phyloP scores from a whole-genome alignment of 2,888 invertebrate species.

The Cerceris rybyensis region DNA sequence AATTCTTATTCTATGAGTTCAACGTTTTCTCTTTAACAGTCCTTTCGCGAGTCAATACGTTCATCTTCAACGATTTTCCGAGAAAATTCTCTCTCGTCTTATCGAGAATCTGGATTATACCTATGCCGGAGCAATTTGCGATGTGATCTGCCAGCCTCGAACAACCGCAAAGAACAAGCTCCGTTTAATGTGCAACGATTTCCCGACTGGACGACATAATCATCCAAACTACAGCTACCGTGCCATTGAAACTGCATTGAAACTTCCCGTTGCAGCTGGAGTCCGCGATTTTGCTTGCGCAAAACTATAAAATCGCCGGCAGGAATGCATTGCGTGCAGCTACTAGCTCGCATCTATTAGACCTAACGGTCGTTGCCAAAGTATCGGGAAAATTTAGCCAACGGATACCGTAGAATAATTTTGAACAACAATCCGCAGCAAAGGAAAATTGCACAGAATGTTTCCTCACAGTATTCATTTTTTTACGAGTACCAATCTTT shows the following conservation, averaged over 20 bases:
- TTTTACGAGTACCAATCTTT: not conserved
- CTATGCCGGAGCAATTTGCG: not conserved
- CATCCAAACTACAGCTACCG: constrained; percentile 22
- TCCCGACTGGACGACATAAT: constrained; percentile 18
- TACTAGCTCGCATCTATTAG: constrained; percentile 32
- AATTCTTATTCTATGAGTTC: not conserved
- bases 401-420: constrained; percentile 38
- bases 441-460: constrained; percentile 33
- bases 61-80: no score
- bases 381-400: constrained; percentile 20
- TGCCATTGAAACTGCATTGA: constrained; percentile 70
- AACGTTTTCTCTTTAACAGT: no score
- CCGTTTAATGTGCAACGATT: constrained; percentile 1
- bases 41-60: no score
- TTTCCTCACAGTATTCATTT: constrained; percentile 14
- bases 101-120: no score
- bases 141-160: not conserved
- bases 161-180: not conserved
- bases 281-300: constrained; percentile 68
- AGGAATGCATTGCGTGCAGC: constrained; percentile 66
- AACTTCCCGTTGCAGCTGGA: constrained; percentile 72
- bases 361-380: constrained; percentile 20
- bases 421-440: constrained; percentile 25
- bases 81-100: no score
- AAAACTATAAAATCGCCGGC: constrained; percentile 70